Evolutionary conservation across 2,113 vertebrate genomes (phyloP).

Genomic region (Ictalurus furcatus): DNA sequence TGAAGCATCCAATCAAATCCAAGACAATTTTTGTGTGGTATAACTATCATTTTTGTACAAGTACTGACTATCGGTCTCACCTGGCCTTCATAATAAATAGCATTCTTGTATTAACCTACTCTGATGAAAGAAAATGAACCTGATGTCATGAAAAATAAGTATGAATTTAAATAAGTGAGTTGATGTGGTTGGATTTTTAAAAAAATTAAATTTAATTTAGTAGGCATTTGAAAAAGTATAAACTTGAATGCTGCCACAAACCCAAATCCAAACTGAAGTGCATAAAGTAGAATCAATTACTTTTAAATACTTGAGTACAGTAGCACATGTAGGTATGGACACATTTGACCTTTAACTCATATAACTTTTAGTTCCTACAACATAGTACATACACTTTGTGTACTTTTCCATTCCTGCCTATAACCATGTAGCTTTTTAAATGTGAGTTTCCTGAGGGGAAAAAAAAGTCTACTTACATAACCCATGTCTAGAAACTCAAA

Average conservation of each 20-base stretch:
- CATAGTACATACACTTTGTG: background rate
- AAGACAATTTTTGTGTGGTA: no score
- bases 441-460: background rate
- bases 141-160: no score
- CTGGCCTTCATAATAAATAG: no score
- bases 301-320: background rate
- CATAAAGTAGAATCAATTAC: background rate
- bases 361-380: background rate
- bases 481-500: slow-evolving; percentile 85
- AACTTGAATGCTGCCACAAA: no score
- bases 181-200: no score
- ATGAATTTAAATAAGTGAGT: no score
- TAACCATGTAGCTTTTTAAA: background rate
- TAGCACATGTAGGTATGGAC: background rate
- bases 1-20: background rate
- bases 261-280: background rate
- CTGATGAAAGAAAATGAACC: no score
- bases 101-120: no score
- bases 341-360: background rate
- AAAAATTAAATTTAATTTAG: no score
- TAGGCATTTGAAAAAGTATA: no score
- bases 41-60: no score
- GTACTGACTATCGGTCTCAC: no score
- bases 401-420: background rate
- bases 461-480: slow-evolving; percentile 75